phyloP scores from a whole-genome alignment of 2,888 invertebrate species.

The Hemistola chrysoprasaria region DNA sequence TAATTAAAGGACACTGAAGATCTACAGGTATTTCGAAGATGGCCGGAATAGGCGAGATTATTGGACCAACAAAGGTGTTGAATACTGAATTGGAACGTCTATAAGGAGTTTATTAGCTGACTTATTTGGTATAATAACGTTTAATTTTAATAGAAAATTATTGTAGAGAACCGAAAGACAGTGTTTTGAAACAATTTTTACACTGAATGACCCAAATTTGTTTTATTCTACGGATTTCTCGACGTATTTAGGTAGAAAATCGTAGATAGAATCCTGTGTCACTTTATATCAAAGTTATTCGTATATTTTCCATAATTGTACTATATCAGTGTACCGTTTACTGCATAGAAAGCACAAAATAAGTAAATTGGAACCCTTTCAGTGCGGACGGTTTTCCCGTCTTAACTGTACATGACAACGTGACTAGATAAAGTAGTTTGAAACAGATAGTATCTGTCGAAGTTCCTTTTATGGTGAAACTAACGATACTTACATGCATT shows the following conservation, averaged over 20 bases:
- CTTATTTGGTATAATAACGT: slow-evolving; percentile 3
- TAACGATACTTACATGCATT: slow-evolving; percentile 35
- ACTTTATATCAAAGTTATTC: too few species aligned
- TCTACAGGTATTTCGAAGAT: slow-evolving; percentile 72
- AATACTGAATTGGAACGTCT: slow-evolving; percentile 34
- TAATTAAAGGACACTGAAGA: slow-evolving; percentile 76
- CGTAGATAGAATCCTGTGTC: too few species aligned
- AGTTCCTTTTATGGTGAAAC: slow-evolving; percentile 41
- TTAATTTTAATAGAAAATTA: too few species aligned
- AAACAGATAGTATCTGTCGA: slow-evolving; percentile 50
- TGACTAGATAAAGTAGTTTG: slow-evolving; percentile 56
- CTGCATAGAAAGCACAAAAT: slow-evolving; percentile 36
- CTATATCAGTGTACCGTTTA: slow-evolving; percentile 16
- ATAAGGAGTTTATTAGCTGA: slow-evolving; percentile 25
- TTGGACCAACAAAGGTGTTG: slow-evolving; percentile 42
- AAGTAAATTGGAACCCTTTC: slow-evolving; percentile 43
- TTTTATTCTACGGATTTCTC: too few species aligned
- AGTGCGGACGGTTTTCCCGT: slow-evolving; percentile 44
- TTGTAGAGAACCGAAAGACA: slow-evolving; percentile 17
- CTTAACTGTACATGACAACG: slow-evolving; percentile 54
- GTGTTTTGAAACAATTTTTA: slow-evolving; percentile 10
- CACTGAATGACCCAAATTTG: slow-evolving; percentile 4
- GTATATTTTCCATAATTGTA: too few species aligned
- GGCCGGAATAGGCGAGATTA: slow-evolving; percentile 48
- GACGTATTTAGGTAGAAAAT: too few species aligned